Evolutionary conservation across 2,113 vertebrate species (phyloP), one percentile per base, ranked within the genome.

Genomic region (Leucopsar rothschildi): DNA sequence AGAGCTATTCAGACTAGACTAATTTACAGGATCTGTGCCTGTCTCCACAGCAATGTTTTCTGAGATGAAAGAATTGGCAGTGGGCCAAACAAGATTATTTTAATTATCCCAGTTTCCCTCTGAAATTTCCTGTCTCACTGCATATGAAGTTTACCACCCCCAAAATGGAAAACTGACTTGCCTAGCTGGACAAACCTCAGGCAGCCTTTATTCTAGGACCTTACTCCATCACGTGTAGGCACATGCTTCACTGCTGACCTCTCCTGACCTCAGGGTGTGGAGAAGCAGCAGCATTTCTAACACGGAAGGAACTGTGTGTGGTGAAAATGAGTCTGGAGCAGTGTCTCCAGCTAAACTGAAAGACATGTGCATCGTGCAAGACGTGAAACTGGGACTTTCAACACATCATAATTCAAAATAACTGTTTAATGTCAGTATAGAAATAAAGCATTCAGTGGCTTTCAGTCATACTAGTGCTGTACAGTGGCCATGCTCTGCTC

Each of bases 51-150:
- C 49, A 39, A 59, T 59, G 57, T 86, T 95, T 92, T 39, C 72
- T 61, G 85, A 92, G 93, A 95, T 90, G 87, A 95, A 97, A 97
- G 84, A 86, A 56, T 4, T 92, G 56, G 80, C 92, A 92, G 47
- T 23, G 73, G 60, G 76, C 81, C 73, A 94, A 86, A 86, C 70
- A 76, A 89, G 80, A 87, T 92, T 90, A 90, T 72, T 93, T 96
- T 82, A 80, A 96, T 94, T 82, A 95, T 86, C 93, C 72, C 33
- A 12, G 56, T 76, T 96, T 97, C 89, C 93, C 86, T 93, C 69
- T 76, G 84, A 94, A 94, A 82, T 85, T 75, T 93, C 86, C 86
- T 77, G 50, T 70, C 60, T 70, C 5, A 0, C 7, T 91, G n/a
- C 35, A 11, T 21, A 56, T 8, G 53, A 82, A 61, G 63, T 77